Percentiles rank a stretch among this genome's conserved stretches.
phyloP scores from a whole-genome alignment of 2,113 vertebrate genomes.

The Chrysemys picta region DNA sequence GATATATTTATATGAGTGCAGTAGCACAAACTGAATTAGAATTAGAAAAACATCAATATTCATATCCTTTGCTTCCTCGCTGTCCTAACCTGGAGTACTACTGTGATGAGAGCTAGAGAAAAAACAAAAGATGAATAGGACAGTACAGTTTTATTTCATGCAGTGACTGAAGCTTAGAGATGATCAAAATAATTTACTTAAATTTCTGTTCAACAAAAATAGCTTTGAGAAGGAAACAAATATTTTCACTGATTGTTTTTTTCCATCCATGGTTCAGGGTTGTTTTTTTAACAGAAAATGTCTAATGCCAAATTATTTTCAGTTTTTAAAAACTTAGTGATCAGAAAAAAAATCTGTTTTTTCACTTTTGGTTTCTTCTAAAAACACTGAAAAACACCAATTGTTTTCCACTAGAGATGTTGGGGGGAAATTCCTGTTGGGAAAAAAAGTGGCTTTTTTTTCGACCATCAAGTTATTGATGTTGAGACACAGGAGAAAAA shows the following conservation, averaged over 20 bases:
- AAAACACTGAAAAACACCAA: not conserved
- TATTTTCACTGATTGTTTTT: not conserved
- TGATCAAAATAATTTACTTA: not conserved
- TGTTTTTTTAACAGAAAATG: not conserved
- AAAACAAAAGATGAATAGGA: not conserved
- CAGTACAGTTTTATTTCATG: slow-evolving; percentile 11
- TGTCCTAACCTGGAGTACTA: slow-evolving; percentile 18
- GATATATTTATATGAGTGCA: slow-evolving; percentile 9
- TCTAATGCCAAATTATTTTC: too few species aligned
- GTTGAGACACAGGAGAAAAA: not conserved
- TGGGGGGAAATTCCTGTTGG: not conserved
- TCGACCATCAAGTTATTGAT: not conserved
- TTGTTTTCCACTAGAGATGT: not conserved
- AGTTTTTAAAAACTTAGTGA: not conserved
- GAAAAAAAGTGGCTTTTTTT: not conserved
- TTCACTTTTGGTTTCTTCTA: not conserved
- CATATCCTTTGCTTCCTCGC: not conserved
- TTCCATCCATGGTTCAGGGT: not conserved
- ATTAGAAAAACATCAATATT: not conserved
- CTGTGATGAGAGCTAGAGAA: too few species aligned
- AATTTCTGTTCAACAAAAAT: too few species aligned
- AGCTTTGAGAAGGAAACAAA: not conserved
- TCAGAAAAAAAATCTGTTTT: not conserved
- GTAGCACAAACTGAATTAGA: not conserved
- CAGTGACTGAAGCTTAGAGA: not conserved